A percentile compares a stretch with the other conserved stretches of the same genome.
Evolutionary conservation across 2,888 invertebrate species (phyloP).

Genomic region (Serripes groenlandicus): DNA sequence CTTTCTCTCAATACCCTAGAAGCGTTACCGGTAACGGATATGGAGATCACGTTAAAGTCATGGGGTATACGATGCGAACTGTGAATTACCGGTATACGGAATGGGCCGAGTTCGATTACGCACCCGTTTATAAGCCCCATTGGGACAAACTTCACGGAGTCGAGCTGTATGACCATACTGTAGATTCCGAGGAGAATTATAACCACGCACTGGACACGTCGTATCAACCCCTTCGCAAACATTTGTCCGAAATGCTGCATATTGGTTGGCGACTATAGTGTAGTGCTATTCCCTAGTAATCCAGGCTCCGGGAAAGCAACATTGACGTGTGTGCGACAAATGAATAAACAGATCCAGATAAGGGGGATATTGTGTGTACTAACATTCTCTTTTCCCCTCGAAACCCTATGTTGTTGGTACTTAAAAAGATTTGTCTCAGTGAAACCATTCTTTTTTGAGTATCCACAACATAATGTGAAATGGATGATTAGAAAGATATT

Average conservation of each 20-base stretch:
- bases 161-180: constrained; percentile 92
- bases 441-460: too few species aligned
- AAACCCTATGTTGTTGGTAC: too few species aligned
- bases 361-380: too few species aligned
- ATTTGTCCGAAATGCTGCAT: constrained; percentile 46
- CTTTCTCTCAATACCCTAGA: constrained; percentile 72
- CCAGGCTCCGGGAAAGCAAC: too few species aligned
- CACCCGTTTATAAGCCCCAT: constrained; percentile 56
- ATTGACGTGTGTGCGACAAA: too few species aligned
- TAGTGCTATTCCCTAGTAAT: too few species aligned
- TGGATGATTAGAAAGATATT: too few species aligned
- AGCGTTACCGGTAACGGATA: not conserved
- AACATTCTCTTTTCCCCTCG: too few species aligned
- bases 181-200: constrained; percentile 91
- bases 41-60: constrained; percentile 41
- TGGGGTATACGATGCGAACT: constrained; percentile 75
- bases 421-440: too few species aligned
- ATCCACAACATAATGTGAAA: too few species aligned
- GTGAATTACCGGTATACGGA: constrained; percentile 68
- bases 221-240: constrained; percentile 71
- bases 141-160: constrained; percentile 87
- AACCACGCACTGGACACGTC: constrained; percentile 89
- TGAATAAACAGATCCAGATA: too few species aligned
- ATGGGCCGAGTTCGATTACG: constrained; percentile 54
- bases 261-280: constrained; percentile 67